Conservation (phyloP, 2,797 vertebrate genomes). For the Scarus forsteni region DNA sequence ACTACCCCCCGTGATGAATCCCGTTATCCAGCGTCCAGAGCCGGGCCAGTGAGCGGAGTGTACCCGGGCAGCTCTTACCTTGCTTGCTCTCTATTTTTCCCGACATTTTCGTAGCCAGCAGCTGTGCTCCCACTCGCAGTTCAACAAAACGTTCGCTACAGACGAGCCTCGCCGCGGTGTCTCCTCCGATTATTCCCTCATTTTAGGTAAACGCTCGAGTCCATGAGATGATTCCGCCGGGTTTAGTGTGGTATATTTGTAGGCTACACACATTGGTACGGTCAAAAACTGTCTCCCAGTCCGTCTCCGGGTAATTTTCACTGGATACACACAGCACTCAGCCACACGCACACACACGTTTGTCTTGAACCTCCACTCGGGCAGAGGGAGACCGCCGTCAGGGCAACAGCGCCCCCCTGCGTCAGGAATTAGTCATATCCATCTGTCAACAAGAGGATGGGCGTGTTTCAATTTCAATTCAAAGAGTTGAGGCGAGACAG, state of each 20-base stretch:
- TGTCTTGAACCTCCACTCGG: slow-evolving; percentile 62
- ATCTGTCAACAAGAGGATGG: slow-evolving; percentile 76
- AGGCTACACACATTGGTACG: slow-evolving; percentile 76
- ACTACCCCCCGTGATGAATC: slow-evolving; percentile 16
- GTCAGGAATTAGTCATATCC: slow-evolving; percentile 70
- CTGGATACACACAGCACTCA: slow-evolving; percentile 58
- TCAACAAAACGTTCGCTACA: slow-evolving; percentile 75
- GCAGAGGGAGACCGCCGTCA: slow-evolving; percentile 12
- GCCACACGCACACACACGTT: slow-evolving; percentile 39
- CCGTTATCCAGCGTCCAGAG: slow-evolving; percentile 58
- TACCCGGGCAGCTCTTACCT: slow-evolving; percentile 79
- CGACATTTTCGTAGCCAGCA: slow-evolving; percentile 86
- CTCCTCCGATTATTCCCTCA: slow-evolving; percentile 79
- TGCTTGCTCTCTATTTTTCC: slow-evolving; percentile 89
- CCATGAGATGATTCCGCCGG: slow-evolving; percentile 70
- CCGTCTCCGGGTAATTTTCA: slow-evolving; percentile 75
- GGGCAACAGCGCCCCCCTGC: slow-evolving; percentile 64
- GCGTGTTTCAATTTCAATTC: slow-evolving; percentile 63
- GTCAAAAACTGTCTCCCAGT: slow-evolving; percentile 64
- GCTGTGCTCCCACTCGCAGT: slow-evolving; percentile 79
- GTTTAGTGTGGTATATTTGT: slow-evolving; percentile 35
- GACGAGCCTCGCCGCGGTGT: slow-evolving; percentile 65
- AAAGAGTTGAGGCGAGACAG: slow-evolving; percentile 18
- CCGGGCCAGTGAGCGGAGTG: slow-evolving; percentile 35
- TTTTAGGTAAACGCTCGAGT: slow-evolving; percentile 58